Conservation (phyloP, 2,888 invertebrate species). For the Leuctra nigra region DNA sequence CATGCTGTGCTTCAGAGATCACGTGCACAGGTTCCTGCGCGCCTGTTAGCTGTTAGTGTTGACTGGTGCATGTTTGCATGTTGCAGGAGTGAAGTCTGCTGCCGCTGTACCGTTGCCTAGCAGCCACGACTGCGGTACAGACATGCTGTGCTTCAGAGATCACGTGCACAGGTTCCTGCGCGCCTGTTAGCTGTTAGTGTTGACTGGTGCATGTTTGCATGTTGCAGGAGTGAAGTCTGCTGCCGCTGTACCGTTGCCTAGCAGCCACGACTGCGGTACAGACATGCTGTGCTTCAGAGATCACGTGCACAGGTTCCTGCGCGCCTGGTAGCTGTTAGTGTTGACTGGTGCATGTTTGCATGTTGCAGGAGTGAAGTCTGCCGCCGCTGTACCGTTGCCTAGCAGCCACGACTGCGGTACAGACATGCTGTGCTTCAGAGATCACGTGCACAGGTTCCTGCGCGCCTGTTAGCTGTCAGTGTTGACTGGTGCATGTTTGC, state of each 20-base stretch:
- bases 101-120: constrained; percentile 25
- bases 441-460: constrained; percentile 28
- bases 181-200: too few species aligned
- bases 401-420: constrained; percentile 26
- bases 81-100: constrained; percentile 25
- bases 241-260: constrained; percentile 24
- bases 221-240: constrained; percentile 26
- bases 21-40: constrained; percentile 27
- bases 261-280: constrained; percentile 26
- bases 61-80: too few species aligned
- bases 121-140: constrained; percentile 27
- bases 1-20: constrained; percentile 29
- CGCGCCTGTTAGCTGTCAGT: too few species aligned
- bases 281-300: constrained; percentile 29
- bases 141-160: constrained; percentile 29
- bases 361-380: constrained; percentile 25
- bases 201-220: too few species aligned
- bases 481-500: not conserved
- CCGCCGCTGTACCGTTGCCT: constrained; percentile 25
- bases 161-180: constrained; percentile 28
- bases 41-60: too few species aligned
- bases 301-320: constrained; percentile 27
- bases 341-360: too few species aligned
- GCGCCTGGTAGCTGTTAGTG: too few species aligned
- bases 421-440: constrained; percentile 28